Percentiles rank a stretch among this genome's conserved stretches.
Evolutionary conservation across 1,140 invertebrate genomes (phyloP).

Genomic region (Platorchestia sp.): DNA sequence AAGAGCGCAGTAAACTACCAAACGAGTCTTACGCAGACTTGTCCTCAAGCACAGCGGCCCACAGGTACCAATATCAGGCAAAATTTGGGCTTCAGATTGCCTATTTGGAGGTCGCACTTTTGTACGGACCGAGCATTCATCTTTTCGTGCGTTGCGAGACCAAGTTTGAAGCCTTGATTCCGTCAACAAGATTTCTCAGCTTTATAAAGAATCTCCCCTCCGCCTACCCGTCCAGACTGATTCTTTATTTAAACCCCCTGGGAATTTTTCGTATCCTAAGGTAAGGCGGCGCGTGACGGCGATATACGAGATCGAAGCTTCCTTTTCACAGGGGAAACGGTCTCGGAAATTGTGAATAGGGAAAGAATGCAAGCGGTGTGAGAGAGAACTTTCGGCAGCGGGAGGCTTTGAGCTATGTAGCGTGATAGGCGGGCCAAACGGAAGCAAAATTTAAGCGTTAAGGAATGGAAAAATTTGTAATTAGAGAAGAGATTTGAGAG

Average conservation of each 20-base stretch:
- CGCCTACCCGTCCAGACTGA: neutral
- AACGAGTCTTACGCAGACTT: no score
- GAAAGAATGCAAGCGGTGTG: neutral
- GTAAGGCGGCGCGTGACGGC: neutral
- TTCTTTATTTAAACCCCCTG: neutral
- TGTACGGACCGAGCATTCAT: neutral
- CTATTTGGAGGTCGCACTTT: neutral
- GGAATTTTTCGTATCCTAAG: conserved; percentile 1
- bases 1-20: no score
- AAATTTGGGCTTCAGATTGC: neutral
- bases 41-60: no score
- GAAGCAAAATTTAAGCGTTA: neutral
- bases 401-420: neutral
- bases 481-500: no score
- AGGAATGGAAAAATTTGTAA: neutral
- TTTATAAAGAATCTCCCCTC: neutral
- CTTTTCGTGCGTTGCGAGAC: neutral
- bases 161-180: neutral
- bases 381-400: neutral
- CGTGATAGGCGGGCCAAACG: neutral
- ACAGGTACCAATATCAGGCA: neutral
- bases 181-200: neutral
- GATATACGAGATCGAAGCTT: neutral
- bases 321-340: neutral
- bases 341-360: conserved; percentile 1